Evolutionary conservation across 1,140 invertebrate species (phyloP), one percentile per base, ranked within the genome.

Genomic region (Drosophila takahashii): DNA sequence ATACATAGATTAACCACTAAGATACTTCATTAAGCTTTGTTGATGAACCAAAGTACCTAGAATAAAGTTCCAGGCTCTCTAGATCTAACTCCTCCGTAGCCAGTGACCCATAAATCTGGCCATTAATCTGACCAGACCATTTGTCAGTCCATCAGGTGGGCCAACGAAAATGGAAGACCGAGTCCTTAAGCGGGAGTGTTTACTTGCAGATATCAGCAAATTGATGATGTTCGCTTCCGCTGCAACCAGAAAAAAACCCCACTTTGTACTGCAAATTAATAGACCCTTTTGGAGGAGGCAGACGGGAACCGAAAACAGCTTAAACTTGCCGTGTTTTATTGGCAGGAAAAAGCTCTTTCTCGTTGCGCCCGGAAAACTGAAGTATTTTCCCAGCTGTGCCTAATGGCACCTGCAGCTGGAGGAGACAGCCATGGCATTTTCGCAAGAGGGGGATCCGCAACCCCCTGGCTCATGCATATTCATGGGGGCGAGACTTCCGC

Each of bases 381-480:
- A 51, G 45, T 41, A 69, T 66, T 57, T 54, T 18, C 18, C 45
- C 58, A 69, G 69, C 79, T 75, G 58, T 50, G 41, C 57, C 72
- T 84, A 83, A 79, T 84, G 71, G 65, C 53, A 79, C 44, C 65
- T 84, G 71, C 52, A 60, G 39, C 36, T 42, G 76, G 4, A 52
- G 15, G 42, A 36, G 57, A 66, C 53, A 73, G 52, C 48, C 42
- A 11, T 67, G 65, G 61, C 59, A 72, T 76, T 76, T 71, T 15
- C 18, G 34, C 0, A 83, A 81, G 81, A 51, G 69, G 81, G 45
- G 74, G 70, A 86, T 83, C 60, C n/a, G n/a, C n/a, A n/a, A n/a
- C n/a, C n/a, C 45, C 32, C 64, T 51, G 13, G 32, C 71, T 89
- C 84, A 89, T 87, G 79, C 67, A 87, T 87, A 87, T 89, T 87